These are phyloP conservation scores for Poeciliopsis paucimaculata DNA, from an alignment of 2,797 vertebrate genomes.

Conservation along the genomic window DNA sequence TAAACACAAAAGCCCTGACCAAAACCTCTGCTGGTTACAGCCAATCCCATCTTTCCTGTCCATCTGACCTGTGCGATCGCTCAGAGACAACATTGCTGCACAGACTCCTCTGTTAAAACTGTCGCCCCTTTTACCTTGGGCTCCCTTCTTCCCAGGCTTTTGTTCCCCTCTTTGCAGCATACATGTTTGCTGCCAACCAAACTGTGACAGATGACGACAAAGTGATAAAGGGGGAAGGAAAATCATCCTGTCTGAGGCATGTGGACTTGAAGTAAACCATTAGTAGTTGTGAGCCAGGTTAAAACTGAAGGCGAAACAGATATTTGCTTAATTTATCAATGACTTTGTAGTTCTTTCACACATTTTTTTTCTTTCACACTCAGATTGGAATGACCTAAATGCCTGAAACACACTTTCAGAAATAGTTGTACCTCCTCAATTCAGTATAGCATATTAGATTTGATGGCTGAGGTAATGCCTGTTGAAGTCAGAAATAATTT, in stretches of 20 bases:
- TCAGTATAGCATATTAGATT: neutral
- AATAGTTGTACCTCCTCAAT: neutral
- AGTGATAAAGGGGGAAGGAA: slow-evolving; percentile 40
- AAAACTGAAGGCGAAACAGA: neutral
- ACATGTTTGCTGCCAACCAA: slow-evolving; percentile 51
- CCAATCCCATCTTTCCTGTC: slow-evolving; percentile 44
- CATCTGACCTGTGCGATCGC: slow-evolving; percentile 43
- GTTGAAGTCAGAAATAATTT: neutral
- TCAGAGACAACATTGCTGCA: slow-evolving; percentile 32
- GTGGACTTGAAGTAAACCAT: slow-evolving; percentile 30
- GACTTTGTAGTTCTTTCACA: neutral
- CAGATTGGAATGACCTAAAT: neutral
- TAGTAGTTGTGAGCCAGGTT: slow-evolving; percentile 1
- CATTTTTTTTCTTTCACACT: neutral
- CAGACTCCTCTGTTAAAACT: slow-evolving; percentile 51
- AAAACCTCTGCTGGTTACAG: slow-evolving; percentile 32
- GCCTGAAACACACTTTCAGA: neutral
- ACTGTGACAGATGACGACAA: slow-evolving; percentile 64
- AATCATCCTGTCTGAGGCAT: slow-evolving; percentile 5
- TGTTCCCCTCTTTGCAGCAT: slow-evolving; percentile 63
- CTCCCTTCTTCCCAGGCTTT: slow-evolving; percentile 48
- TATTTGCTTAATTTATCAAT: neutral
- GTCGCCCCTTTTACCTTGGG: slow-evolving; percentile 42
- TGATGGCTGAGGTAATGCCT: neutral
- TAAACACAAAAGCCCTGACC: slow-evolving; percentile 49